Conservation (phyloP, 2,797 vertebrate species). For the Anas georgica region DNA sequence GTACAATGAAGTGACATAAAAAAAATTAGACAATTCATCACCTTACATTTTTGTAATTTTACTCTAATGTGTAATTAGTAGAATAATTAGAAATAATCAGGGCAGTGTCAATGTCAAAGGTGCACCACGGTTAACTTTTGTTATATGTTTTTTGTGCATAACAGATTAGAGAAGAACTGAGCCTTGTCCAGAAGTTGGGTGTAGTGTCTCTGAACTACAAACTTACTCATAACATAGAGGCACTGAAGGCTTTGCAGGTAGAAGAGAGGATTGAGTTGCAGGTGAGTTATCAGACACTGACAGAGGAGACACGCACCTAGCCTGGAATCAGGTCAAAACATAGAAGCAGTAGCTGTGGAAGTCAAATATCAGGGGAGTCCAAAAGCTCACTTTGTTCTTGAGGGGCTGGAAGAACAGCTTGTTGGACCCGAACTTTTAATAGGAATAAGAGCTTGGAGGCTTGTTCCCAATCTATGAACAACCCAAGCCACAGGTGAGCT, state of each 20-base stretch:
- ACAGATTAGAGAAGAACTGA: constrained; percentile 79
- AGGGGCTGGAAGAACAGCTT: neutral
- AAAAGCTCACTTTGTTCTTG: neutral
- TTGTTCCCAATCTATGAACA: neutral
- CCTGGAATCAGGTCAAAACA: neutral
- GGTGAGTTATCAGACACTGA: constrained; percentile 55
- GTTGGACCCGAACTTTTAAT: neutral
- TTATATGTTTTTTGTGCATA: neutral
- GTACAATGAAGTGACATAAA: neutral
- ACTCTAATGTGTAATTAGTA: neutral
- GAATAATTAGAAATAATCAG: neutral
- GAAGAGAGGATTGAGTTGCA: constrained; percentile 77
- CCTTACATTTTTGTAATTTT: neutral
- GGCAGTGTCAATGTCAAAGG: neutral
- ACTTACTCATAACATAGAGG: constrained; percentile 78
- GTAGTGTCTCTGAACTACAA: constrained; percentile 65
- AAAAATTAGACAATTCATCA: neutral
- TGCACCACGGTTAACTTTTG: neutral
- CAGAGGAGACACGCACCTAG: neutral
- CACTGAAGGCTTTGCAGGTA: constrained; percentile 73
- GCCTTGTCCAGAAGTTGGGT: constrained; percentile 57
- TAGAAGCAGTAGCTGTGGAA: neutral
- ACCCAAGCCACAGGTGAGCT: neutral
- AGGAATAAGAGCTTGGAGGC: neutral
- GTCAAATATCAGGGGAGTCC: neutral